A percentile compares a stretch with the other conserved stretches of the same genome.
Evolutionary conservation across 2,888 invertebrate species (phyloP).

Genomic region (Cosmia pyralina): DNA sequence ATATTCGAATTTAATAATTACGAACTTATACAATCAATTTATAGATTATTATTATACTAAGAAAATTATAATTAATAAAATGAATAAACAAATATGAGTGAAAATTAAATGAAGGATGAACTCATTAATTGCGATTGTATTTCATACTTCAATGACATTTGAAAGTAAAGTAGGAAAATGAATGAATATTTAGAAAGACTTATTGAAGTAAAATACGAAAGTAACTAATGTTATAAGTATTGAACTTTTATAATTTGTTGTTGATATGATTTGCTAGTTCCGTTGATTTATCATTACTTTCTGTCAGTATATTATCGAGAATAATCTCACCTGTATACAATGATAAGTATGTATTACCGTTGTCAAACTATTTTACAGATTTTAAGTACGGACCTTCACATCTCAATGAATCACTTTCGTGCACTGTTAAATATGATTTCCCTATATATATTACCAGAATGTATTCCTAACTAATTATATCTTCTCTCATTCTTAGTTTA

Average conservation of each 20-base stretch:
- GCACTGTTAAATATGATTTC: constrained; percentile 41
- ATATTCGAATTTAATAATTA: constrained; percentile 91
- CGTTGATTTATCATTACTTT: constrained; percentile 62
- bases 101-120: constrained; percentile 86
- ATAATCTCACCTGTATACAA: constrained; percentile 60
- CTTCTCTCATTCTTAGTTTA: constrained; percentile 15
- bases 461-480: constrained; percentile 19
- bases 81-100: constrained; percentile 90
- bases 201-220: constrained; percentile 89
- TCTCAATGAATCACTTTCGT: constrained; percentile 52
- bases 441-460: constrained; percentile 17
- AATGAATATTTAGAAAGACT: constrained; percentile 91
- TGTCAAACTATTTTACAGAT: constrained; percentile 67
- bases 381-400: constrained; percentile 29
- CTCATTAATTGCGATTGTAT: constrained; percentile 89
- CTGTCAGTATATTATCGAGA: constrained; percentile 63
- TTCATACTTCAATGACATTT: constrained; percentile 90
- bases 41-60: constrained; percentile 91
- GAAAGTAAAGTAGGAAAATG: constrained; percentile 88
- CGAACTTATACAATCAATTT: constrained; percentile 91
- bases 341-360: constrained; percentile 52
- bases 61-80: constrained; percentile 90
- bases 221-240: constrained; percentile 89
- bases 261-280: constrained; percentile 69
- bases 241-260: constrained; percentile 82